These are phyloP conservation scores for Microtus ochrogaster DNA, from an alignment of 2,113 vertebrate genomes.

Conservation along the genomic window DNA sequence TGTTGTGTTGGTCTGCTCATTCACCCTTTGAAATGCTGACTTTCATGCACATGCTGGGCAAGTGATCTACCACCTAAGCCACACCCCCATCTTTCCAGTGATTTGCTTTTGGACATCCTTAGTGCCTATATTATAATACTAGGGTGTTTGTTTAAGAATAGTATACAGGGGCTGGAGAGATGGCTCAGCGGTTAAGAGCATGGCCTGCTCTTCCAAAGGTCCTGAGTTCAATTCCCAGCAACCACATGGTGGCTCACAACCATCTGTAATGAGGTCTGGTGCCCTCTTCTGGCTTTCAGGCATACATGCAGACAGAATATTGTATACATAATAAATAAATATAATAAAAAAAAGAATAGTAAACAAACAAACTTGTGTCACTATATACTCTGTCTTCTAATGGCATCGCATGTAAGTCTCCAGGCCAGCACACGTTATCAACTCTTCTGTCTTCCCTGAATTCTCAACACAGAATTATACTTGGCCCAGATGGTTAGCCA, in stretches of 20 bases:
- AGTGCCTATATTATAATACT: neutral
- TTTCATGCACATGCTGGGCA: neutral
- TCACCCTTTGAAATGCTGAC: neutral
- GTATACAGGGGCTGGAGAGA: neutral
- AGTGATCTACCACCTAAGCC: neutral
- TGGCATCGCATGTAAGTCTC: neutral
- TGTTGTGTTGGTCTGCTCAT: neutral
- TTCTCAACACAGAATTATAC: neutral
- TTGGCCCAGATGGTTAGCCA: neutral
- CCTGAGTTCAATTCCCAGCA: too few relatives aligned
- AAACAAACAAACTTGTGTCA: rapidly evolving
- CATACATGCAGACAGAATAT: too few relatives aligned
- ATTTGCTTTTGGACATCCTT: neutral
- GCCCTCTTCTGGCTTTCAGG: too few relatives aligned
- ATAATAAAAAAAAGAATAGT: neutral
- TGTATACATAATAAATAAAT: too few relatives aligned
- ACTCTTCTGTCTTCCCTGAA: neutral
- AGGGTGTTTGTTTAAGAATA: conserved; percentile 2
- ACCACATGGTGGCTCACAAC: too few relatives aligned
- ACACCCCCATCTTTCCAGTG: neutral
- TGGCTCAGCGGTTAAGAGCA: too few relatives aligned
- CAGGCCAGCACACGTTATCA: rapidly evolving
- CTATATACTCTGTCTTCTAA: neutral
- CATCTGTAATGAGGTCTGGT: too few relatives aligned
- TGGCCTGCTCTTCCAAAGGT: too few relatives aligned